These are phyloP conservation scores for Cyclura pinguis DNA, from an alignment of 2,797 vertebrate genomes.

Conservation along the genomic window DNA sequence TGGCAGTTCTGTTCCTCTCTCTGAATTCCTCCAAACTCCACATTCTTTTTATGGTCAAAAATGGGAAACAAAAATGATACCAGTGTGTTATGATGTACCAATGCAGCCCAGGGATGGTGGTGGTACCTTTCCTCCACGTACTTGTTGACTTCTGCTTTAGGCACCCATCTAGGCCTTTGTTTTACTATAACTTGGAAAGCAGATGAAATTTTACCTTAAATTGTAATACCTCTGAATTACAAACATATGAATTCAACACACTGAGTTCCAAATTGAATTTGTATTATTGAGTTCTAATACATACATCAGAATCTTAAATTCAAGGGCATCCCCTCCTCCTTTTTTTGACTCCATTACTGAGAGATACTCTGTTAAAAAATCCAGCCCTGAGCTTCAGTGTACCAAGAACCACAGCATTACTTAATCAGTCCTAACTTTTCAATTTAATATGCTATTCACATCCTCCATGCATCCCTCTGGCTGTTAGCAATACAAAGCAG, in stretches of 20 bases:
- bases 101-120: too few relatives aligned
- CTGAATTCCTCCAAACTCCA: too few relatives aligned
- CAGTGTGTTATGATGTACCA: too few relatives aligned
- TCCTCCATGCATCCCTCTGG: not conserved
- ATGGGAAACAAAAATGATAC: too few relatives aligned
- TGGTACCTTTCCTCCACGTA: too few relatives aligned
- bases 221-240: not conserved
- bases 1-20: too few relatives aligned
- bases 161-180: too few relatives aligned
- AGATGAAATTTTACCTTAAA: not conserved
- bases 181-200: not conserved
- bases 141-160: too few relatives aligned
- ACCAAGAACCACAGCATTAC: slow-evolving; percentile 9
- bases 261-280: not conserved
- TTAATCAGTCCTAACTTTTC: not conserved
- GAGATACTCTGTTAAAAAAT: not conserved
- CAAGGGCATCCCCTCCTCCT: too few relatives aligned
- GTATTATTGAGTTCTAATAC: not conserved
- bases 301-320: not conserved
- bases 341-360: not conserved
- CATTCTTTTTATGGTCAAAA: too few relatives aligned
- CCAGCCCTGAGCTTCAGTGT: not conserved
- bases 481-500: slow-evolving; percentile 40
- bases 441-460: slow-evolving; percentile 51
- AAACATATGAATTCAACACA: not conserved